Base-by-base conservation (phyloP, 2,113 vertebrate genomes). In the Gallinago jamesoni region DNA sequence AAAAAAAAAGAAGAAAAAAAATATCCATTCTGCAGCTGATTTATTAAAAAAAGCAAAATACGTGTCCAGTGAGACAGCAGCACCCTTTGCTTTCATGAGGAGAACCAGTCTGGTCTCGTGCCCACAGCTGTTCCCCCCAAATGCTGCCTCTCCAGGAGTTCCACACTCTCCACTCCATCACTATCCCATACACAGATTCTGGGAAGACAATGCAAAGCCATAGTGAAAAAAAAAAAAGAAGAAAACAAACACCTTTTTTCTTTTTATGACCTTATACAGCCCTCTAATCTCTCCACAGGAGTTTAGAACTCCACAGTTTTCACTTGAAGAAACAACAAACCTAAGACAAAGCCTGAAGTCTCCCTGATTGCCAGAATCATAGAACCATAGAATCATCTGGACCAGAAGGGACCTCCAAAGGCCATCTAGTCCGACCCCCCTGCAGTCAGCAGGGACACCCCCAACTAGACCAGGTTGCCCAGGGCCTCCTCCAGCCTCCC, bases 101-200 rank as follows among this genome's bases (percentile, higher is more conserved):
- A 64, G 64, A 80, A 41, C 33, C 4, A 43, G n/a, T 21, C 53
- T 75, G 62, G 45, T 41, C 43, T 45, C 45, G 60, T 0, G 2
- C 10, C 56, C 4, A 0, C 16, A 30, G 20, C 37, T 48, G 17
- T 48, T 73, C 8, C 28, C 30, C 62, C 7, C 10, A 82, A 53
- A 82, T 0, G 0, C 66, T 68, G 56, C 1, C 0, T 68, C 56
- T 64, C 50, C 1, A 2, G 35, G 41, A 69, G 28, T 21, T 18
- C 30, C 19, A 33, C 3, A 0, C 69, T 90, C 70, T 82, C 48
- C 5, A 10, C 6, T 78, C 39, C 12, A 19, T 82, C 78, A 33
- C 30, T 48, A n/a, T 27, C 35, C 77, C 59, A 37, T 28, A 35
- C 4, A 8, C 33, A 47, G 25, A 16, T 45, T 60, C 30, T 24